Evolutionary conservation across 1,140 invertebrate genomes (phyloP).

Genomic region (Lepidurus packardi): DNA sequence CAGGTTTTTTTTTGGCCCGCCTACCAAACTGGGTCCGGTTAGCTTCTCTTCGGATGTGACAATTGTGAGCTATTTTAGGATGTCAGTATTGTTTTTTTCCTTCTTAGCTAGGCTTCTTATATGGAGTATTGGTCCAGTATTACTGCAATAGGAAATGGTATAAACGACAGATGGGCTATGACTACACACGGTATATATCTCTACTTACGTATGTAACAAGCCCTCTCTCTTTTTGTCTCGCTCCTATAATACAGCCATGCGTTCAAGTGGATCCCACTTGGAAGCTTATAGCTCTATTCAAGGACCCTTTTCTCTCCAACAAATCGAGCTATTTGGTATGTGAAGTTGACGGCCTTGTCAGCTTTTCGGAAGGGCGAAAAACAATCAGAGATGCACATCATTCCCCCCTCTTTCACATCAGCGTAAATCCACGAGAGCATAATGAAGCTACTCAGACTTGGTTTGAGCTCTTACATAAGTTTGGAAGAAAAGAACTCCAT

Average conservation of each 20-base stretch:
- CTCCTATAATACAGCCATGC: background rate
- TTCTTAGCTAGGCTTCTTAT: too few relatives aligned
- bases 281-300: background rate
- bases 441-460: background rate
- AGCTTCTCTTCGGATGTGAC: background rate
- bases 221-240: background rate
- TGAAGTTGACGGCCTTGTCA: background rate
- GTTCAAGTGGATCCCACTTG: slow-evolving; percentile 18
- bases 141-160: background rate
- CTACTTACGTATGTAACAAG: background rate
- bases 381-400: background rate
- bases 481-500: background rate
- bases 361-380: background rate
- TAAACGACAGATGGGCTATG: slow-evolving; percentile 4
- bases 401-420: background rate
- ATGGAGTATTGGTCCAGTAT: background rate
- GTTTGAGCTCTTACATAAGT: background rate
- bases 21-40: background rate
- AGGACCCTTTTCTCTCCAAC: background rate
- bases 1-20: background rate
- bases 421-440: background rate
- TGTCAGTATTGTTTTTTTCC: too few relatives aligned
- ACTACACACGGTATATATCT: background rate
- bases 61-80: background rate
- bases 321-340: background rate